Percentiles rank a stretch among this genome's conserved stretches.
Conservation (phyloP, 1,140 invertebrate genomes). For the fruit fly (Drosophila melanogaster) region DNA sequence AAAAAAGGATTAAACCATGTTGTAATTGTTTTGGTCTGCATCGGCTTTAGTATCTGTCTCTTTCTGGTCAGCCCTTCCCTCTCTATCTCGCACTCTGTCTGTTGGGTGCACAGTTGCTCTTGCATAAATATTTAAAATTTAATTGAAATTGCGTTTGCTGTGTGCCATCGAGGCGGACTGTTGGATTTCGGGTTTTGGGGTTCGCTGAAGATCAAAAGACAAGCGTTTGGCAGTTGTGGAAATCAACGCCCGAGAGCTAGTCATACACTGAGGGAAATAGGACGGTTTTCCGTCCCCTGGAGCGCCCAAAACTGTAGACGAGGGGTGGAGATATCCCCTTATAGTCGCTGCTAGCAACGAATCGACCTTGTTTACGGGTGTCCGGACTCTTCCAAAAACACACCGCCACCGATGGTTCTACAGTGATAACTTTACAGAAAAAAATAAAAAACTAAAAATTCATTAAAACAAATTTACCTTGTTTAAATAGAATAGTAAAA, state of each 20-base stretch:
- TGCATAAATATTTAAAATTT: constrained; percentile 83
- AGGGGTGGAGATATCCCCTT: constrained; percentile 20
- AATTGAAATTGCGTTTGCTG: constrained; percentile 79
- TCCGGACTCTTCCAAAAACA: constrained; percentile 36
- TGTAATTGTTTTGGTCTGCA: constrained; percentile 64
- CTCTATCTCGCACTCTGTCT: constrained; percentile 12
- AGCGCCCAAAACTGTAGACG: neutral
- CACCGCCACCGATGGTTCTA: neutral
- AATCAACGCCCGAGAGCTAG: constrained; percentile 74
- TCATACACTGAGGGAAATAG: constrained; percentile 19
- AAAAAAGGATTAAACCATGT: constrained; percentile 72
- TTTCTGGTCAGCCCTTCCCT: neutral
- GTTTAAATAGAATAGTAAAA: no score
- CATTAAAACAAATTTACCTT: neutral
- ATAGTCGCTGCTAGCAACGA: constrained; percentile 9
- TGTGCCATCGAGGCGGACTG: constrained; percentile 1
- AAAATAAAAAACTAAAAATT: neutral
- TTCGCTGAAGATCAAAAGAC: constrained; percentile 73
- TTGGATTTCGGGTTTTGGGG: constrained; percentile 21
- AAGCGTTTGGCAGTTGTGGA: constrained; percentile 80
- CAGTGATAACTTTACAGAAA: neutral
- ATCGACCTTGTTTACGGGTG: constrained; percentile 68
- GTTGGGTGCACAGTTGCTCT: constrained; percentile 25
- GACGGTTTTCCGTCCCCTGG: constrained; percentile 31
- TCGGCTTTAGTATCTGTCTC: constrained; percentile 11